Base-by-base conservation (phyloP, 2,888 invertebrate species). In the Hypercompe scribonia region DNA sequence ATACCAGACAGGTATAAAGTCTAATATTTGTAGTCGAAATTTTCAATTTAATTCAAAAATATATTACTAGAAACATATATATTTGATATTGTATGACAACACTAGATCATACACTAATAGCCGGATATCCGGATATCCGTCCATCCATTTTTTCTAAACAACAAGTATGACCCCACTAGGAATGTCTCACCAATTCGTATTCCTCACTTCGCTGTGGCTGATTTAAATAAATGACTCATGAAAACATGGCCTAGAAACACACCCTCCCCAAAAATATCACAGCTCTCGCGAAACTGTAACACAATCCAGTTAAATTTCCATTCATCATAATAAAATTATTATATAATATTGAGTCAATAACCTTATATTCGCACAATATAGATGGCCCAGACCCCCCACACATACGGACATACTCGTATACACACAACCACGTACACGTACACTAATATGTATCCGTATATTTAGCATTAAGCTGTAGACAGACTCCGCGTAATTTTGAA, bases 281-380 rank as follows among this genome's bases (percentile, higher is more conserved):
- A 69, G 58, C 61, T 39, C 36, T 58, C 61, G 31, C 31, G 39
- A 61, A 69, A 39, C 18, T 68, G 68, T 68, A 68, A 68, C 68
- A 69, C 69, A 69, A 69, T 28, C 24, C 36, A 61, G 69, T 70
- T 64, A 64, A 70, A 63, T 18, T 46, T 46, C 36, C 65, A 70
- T 65, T 46, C 33, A 21, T 70, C 70, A 65, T 70, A 64, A 70
- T 71, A 81, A 72, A 64, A 67, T 33, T 69, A 73, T 79, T 73
- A 79, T 77, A 84, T 79, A 72, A 73, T 76, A 76, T 82, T 70
- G 72, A 72, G 84, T 84, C 81, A 84, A 75, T 73, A 77, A 81
- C 84, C 81, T 84, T 34, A 61, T 34, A 70, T 73, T 76, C 72
- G 68, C 34, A 54, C 42, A 72, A 46, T 46, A 71, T 66, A 76